Evolutionary conservation across 64 coral and sea anemone species (phyloP), one percentile per base, ranked within the genome.

Genomic region (Porites australiensis): DNA sequence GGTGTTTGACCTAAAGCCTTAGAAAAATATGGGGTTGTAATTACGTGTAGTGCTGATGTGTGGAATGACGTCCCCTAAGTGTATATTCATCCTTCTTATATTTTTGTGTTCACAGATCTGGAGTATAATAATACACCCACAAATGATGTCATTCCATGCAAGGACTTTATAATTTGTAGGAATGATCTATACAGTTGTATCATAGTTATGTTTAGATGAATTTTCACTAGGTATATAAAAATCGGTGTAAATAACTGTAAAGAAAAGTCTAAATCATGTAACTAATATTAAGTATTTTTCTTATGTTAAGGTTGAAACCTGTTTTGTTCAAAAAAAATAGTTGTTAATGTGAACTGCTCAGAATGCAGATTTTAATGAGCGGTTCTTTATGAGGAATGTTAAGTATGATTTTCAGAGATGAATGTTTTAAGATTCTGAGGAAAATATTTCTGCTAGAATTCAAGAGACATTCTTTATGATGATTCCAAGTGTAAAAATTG

Each of bases 211-310:
- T 37, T 37, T 37, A 37, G 27, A 37, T 37, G 27, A 37, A 37
- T 37, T 37, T 37, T 37, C 27, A 37, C 27, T 37, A 37, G 27
- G 27, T 37, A 44, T 47, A 11, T 74, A 5, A 22, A 47, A 11
- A 74, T 74, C 21, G 43, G 9, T 74, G 72, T 74, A 74, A 74
- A 64, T 9, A 48, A 74, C 72, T 74, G 16, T 18, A 74, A 16
- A 74, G 70, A 74, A 37, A 5, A 37, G 21, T 9, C 23, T 23
- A 72, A 46, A 43, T 23, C 44, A 72, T 72, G 69, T 72, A 72
- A 37, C 27, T 37, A 37, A 37, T 37, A 37, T 37, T 37, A 37
- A 37, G 27, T 71, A 71, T 71, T 57, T 57, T 57, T 57, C 54
- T 57, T 4, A 57, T 4, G 62, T 64, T 64, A 2, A 18, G 4